Conservation (phyloP, 2,888 invertebrate species). For the Hedychridium roseum region DNA sequence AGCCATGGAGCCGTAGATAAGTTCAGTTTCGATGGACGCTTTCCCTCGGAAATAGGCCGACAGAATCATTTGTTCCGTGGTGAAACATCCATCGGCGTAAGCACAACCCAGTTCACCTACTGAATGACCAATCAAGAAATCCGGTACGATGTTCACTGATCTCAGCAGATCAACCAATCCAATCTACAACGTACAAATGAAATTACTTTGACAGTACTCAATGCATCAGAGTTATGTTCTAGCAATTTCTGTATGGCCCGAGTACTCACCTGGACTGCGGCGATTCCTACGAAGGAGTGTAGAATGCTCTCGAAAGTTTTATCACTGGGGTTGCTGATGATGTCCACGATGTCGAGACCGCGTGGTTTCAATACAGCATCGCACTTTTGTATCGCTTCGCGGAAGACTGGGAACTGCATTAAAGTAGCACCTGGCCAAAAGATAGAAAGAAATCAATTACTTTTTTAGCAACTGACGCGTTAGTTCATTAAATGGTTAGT, state of each 20-base stretch:
- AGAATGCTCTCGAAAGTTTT: constrained; percentile 72
- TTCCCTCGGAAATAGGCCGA: constrained; percentile 52
- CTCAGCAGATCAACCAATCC: constrained; percentile 73
- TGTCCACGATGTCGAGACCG: constrained; percentile 71
- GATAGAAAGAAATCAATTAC: too few species aligned
- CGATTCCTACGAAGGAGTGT: constrained; percentile 78
- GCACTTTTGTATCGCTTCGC: constrained; percentile 70
- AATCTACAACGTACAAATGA: constrained; percentile 59
- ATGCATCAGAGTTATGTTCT: too few species aligned
- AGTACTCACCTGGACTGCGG: constrained; percentile 69
- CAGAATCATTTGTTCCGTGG: constrained; percentile 62
- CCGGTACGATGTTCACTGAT: constrained; percentile 71
- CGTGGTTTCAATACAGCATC: constrained; percentile 68
- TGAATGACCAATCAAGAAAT: constrained; percentile 86
- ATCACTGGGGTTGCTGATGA: constrained; percentile 70
- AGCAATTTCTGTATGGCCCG: background rate
- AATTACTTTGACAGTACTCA: background rate
- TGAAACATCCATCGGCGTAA: constrained; percentile 92
- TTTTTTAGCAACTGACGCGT: background rate
- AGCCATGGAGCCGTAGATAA: constrained; percentile 84
- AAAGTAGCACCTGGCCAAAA: constrained; percentile 75
- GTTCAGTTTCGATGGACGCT: constrained; percentile 48
- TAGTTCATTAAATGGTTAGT: background rate
- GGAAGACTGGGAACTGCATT: constrained; percentile 74
- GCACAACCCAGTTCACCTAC: constrained; percentile 95